phyloP scores from a whole-genome alignment of 2,888 invertebrate species.

The Apotomis betuletana region DNA sequence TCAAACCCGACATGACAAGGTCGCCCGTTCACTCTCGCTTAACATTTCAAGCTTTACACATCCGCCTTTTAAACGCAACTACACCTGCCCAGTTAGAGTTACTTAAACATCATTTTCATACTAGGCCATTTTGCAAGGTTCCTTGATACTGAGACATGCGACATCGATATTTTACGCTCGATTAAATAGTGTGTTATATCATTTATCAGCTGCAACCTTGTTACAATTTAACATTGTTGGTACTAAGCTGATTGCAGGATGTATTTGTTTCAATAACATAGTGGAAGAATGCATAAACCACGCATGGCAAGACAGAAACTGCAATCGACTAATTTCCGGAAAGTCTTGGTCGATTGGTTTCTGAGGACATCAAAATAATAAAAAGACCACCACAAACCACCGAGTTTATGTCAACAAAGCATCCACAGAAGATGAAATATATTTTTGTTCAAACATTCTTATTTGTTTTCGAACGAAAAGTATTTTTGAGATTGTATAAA shows the following conservation, averaged over 20 bases:
- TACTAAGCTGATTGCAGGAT: not conserved
- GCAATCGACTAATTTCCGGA: not conserved
- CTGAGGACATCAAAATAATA: not conserved
- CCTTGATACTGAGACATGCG: slow-evolving; percentile 1
- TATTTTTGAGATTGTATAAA: no score
- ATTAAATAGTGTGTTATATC: not conserved
- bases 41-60: slow-evolving; percentile 54
- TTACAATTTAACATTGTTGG: not conserved
- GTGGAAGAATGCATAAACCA: slow-evolving; percentile 8
- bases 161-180: slow-evolving; percentile 13
- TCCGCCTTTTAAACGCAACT: slow-evolving; percentile 59
- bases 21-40: slow-evolving; percentile 62
- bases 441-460: no score
- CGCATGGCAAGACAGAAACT: slow-evolving; percentile 6
- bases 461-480: no score
- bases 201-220: not conserved
- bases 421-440: not conserved
- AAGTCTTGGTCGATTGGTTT: not conserved
- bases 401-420: not conserved
- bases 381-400: not conserved
- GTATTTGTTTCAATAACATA: slow-evolving; percentile 12
- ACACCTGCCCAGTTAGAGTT: not conserved
- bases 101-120: slow-evolving; percentile 9
- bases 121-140: slow-evolving; percentile 15
- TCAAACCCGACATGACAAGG: slow-evolving; percentile 59